Percentiles rank a stretch among this genome's conserved stretches.
These are phyloP conservation scores for Hemiscyllium ocellatum DNA, from an alignment of 2,113 vertebrate species.

Conservation along the genomic window DNA sequence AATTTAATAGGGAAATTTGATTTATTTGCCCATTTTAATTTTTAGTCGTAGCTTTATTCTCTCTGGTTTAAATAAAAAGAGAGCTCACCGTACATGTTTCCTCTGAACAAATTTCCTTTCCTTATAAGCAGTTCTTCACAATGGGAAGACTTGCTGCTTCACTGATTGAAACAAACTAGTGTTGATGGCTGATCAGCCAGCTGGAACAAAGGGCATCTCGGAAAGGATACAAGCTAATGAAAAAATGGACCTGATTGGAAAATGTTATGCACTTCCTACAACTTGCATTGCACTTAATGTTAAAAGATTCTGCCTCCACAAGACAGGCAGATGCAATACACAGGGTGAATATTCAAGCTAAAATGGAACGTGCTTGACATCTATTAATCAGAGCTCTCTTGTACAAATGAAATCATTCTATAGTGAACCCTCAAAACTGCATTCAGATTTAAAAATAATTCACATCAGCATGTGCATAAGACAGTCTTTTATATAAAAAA, in stretches of 20 bases:
- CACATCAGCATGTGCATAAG: neutral
- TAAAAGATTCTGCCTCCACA: slow-evolving; percentile 51
- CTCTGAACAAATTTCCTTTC: neutral
- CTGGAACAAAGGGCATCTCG: slow-evolving; percentile 79
- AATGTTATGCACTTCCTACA: slow-evolving; percentile 64
- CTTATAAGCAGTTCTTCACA: neutral
- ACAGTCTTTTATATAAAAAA: neutral
- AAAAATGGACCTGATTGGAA: slow-evolving; percentile 80
- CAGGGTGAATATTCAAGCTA: neutral
- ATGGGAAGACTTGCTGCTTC: slow-evolving; percentile 10
- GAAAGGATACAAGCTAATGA: slow-evolving; percentile 79
- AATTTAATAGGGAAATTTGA: neutral
- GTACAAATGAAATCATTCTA: neutral
- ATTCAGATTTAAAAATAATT: neutral
- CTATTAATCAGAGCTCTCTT: neutral
- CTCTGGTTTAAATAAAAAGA: neutral
- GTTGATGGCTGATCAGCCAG: slow-evolving; percentile 87
- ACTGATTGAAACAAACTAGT: slow-evolving; percentile 74
- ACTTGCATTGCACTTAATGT: slow-evolving; percentile 53
- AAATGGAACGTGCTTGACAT: neutral
- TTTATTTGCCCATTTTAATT: slow-evolving; percentile 14
- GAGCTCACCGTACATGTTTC: neutral
- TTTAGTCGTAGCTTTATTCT: neutral
- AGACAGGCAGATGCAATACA: slow-evolving; percentile 37
- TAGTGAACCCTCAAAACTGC: neutral